Evolutionary conservation across 2,888 invertebrate species (phyloP).

Genomic region (Polia nebulosa): DNA sequence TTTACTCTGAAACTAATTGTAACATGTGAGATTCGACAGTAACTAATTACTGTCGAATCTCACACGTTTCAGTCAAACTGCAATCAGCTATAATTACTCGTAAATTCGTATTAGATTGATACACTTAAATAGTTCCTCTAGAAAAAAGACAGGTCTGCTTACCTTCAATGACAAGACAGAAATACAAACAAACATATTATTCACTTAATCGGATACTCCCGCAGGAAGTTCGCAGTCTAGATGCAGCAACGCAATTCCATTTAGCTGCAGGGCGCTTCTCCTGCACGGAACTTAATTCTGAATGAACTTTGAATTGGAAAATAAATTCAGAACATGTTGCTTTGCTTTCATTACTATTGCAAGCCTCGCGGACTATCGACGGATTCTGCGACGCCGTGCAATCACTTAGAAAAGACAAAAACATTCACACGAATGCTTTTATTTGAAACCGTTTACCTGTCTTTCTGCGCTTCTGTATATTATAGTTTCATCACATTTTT

Average conservation of each 20-base stretch:
- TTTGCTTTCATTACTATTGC: slow-evolving; percentile 79
- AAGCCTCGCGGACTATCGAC: slow-evolving; percentile 64
- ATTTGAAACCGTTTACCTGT: too few species aligned
- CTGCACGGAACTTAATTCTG: slow-evolving; percentile 80
- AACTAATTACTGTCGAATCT: background rate
- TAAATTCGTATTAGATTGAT: background rate
- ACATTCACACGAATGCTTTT: slow-evolving; percentile 10
- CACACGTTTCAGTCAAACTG: too few species aligned
- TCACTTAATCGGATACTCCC: slow-evolving; percentile 68
- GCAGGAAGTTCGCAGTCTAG: slow-evolving; percentile 72
- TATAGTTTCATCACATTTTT: background rate
- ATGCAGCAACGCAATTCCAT: slow-evolving; percentile 83
- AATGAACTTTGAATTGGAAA: slow-evolving; percentile 84
- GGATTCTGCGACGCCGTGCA: slow-evolving; percentile 57
- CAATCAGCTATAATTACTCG: too few species aligned
- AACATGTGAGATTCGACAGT: too few species aligned
- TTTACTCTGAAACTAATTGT: background rate
- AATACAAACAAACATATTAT: slow-evolving; percentile 54
- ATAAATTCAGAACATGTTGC: slow-evolving; percentile 80
- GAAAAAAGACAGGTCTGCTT: slow-evolving; percentile 21
- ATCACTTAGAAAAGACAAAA: slow-evolving; percentile 53
- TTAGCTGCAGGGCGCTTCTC: slow-evolving; percentile 79
- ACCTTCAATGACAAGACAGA: slow-evolving; percentile 30
- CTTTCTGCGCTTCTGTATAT: background rate
- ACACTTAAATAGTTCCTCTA: background rate